Base-by-base conservation (phyloP, 2,888 invertebrate genomes). In the Protodeltote pygarga region DNA sequence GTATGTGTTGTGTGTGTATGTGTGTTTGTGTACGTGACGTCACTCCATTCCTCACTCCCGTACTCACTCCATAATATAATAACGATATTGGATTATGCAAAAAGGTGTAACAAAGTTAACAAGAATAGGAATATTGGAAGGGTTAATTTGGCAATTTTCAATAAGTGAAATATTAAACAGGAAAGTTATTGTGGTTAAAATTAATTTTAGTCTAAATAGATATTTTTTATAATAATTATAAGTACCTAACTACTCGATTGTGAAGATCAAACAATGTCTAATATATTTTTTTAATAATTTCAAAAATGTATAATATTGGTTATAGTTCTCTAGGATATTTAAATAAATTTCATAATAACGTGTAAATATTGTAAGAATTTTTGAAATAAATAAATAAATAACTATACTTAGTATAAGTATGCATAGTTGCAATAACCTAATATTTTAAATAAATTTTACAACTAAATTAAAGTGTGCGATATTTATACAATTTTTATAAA, bases 111-210 rank as follows among this genome's bases (percentile, higher is more conserved):
- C 82, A 83, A 77, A 81, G 65, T 77, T 77, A 86, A 83, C 76
- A 83, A 86, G 81, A 80, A 78, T 82, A 75, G 54, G 67, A 72
- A 50, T 58, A 53, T 70, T 83, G 83, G 83, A 87, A 89, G 84
- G 81, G 77, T 76, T 75, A 73, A 75, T 89, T 91, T 89, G 90
- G 90, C 90, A 86, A 87, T 83, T n/a, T 73, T 80, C 72, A 71
- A 74, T 71, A 65, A 65, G 70, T 73, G 69, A 72, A 66, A 65
- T 51, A 53, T 47, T 71, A 83, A n/a, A 82, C 75, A 83, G 70
- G 83, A 85, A 80, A 83, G 72, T 76, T 79, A 73, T 48, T 73
- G 70, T 75, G 73, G 66, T 73, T 75, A 79, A 84, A 81, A 71
- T 77, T n/a, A n/a, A 79, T 61, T 66, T 80, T 74, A 75, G 59